These are phyloP conservation scores for Podarcis muralis DNA, from an alignment of 2,113 vertebrate genomes.

Conservation along the genomic window DNA sequence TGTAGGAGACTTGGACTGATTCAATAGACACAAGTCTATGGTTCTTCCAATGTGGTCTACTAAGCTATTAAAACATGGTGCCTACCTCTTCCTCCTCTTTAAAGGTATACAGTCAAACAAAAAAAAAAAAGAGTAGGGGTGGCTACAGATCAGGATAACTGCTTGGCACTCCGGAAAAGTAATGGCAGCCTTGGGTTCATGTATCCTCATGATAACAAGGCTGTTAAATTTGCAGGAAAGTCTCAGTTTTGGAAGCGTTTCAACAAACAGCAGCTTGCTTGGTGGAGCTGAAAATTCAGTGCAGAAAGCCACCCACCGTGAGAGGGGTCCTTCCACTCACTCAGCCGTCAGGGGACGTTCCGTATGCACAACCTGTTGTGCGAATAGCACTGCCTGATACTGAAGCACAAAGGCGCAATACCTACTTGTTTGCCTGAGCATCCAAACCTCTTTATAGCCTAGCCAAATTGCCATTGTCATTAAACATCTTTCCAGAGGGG, in stretches of 20 bases:
- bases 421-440: not conserved
- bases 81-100: constrained; percentile 52
- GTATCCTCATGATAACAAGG: not conserved
- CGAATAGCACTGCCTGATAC: not conserved
- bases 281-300: not conserved
- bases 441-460: not conserved
- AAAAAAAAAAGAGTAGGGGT: not conserved
- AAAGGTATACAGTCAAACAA: constrained; percentile 60
- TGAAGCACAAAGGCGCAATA: not conserved
- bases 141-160: constrained; percentile 28
- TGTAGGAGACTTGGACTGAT: constrained; percentile 67
- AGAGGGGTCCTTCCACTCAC: not conserved
- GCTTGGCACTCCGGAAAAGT: constrained; percentile 43
- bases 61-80: constrained; percentile 69
- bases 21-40: constrained; percentile 66
- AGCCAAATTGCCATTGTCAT: not conserved
- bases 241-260: not conserved
- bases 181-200: constrained; percentile 36
- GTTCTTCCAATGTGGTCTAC: constrained; percentile 66
- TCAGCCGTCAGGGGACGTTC: not conserved
- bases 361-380: not conserved
- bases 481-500: not conserved
- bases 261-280: not conserved
- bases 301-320: not conserved
- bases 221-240: not conserved